Evolutionary conservation across 2,888 invertebrate species (phyloP), one percentile per base, ranked within the genome.

Genomic region (Aspidiotus destructor): DNA sequence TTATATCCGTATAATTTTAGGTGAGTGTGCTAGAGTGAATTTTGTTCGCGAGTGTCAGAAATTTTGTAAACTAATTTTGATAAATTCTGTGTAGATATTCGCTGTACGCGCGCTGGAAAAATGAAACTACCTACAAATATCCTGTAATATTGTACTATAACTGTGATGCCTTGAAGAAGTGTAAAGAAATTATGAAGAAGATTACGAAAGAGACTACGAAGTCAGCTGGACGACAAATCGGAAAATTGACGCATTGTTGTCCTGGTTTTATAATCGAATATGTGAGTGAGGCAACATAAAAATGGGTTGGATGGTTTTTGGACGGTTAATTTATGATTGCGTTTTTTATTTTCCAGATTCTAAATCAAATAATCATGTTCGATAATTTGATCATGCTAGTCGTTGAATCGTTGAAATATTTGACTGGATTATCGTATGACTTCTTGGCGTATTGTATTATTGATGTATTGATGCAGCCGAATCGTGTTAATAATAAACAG

Each of bases 191-290:
- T 52, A 94, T 99, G 92, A 97, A 98, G 80, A 86, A 90, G 71
- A 92, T 94, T 52, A 95, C 95, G 74, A 99, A 99, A 77, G 99
- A 99, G 77, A 99, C 96, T 75, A 93, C 97, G 8, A 99, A 98
- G 78, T 93, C 92, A 1, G 90, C 95, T 71, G 99, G 99, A 0
- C 83, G 99, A 70, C 86, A 91, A 61, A 89, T 99, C 72, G 99
- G 98, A 13, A 99, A 99, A 80, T 81, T 98, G 44, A 93, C 95
- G 41, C 98, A 99, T 77, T 92, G 92, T 62, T 92, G 95, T 57
- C 98, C 99, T 0, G 91, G 92, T 9, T 89, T 94, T 74, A 83
- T 99, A 8, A 97, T 99, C 77, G 97, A 99, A 79, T 97, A 98
- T 77, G 92, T 94, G 74, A 83, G 69, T 55, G 82, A 41, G 28